Evolutionary conservation across 2,113 vertebrate genomes (phyloP), one percentile per base, ranked within the genome.

Genomic region (Amazona guildingii): DNA sequence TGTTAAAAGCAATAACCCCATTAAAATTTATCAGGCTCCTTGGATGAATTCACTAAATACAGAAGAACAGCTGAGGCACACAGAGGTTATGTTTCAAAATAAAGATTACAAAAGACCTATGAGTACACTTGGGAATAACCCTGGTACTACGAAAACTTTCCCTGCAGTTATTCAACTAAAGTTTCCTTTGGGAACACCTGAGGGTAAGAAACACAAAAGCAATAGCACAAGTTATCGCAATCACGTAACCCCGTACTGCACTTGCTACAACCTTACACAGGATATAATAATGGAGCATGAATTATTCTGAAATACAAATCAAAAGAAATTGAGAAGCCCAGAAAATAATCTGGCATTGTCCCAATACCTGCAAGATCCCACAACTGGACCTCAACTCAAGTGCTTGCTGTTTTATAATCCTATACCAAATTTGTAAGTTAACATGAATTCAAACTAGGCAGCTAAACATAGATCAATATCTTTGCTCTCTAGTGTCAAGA

Each of bases 321-420:
- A 3, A 25, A 70, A 77, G 29, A 78, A 90, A 37, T 28, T 7
- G 13, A 92, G 35, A 14, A 79, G 13, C 7, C 6, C 21, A 52
- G 64, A 81, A 80, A 92, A 86, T 35, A 72, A 81, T 35, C 13
- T 83, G 41, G 3, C 44, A 6, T 23, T 39, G 3, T 18, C 82
- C 59, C 48, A 43, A 54, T 93, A 92, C 46, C 86, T 94, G 90
- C 83, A 97, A 88, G 83, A 95, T 84, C 73, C 17, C 59, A 73
- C 7, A 87, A 64, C 49, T 78, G 62, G 59, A 68, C 64, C 41
- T 90, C 73, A 87, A 41, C 73, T 95, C 83, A 94, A 93, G 62
- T 8, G 13, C 39, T 91, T 92, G 61, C 57, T 89, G 21, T 86
- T 73, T 59, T 87, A 44, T 69, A 11, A 94, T 31, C 6, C 62